These are phyloP conservation scores for Tribolium madens DNA, from an alignment of 1,140 invertebrate genomes.

Conservation along the genomic window DNA sequence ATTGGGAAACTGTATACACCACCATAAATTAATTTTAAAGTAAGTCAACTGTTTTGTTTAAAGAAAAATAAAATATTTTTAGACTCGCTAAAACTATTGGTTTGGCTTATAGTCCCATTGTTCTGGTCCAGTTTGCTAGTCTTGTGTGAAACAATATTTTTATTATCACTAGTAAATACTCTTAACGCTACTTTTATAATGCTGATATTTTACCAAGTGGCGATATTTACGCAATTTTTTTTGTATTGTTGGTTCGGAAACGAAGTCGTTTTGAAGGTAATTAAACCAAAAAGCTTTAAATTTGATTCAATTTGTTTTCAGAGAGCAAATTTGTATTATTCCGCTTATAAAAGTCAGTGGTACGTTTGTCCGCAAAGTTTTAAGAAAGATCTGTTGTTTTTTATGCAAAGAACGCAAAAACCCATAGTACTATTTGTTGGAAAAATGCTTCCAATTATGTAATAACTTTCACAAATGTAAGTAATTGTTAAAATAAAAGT, in stretches of 20 bases:
- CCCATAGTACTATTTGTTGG: constrained; percentile 12
- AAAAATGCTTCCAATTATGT: constrained; percentile 22
- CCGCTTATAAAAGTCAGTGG: not conserved
- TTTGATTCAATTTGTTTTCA: constrained; percentile 1
- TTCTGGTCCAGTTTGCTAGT: constrained; percentile 4
- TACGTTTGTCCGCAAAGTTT: not conserved
- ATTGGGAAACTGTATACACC: not conserved
- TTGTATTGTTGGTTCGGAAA: constrained; percentile 37
- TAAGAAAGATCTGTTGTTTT: constrained; percentile 36
- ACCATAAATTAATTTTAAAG: constrained; percentile 28
- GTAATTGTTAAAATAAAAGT: not conserved
- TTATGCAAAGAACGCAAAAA: constrained; percentile 2
- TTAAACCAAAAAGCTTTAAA: not conserved
- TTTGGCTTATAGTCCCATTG: not conserved
- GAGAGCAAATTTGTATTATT: constrained; percentile 18
- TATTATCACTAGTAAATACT: constrained; percentile 1
- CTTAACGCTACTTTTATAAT: constrained; percentile 5
- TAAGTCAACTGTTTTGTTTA: not conserved
- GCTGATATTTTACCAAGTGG: constrained; percentile 16
- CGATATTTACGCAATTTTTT: constrained; percentile 21
- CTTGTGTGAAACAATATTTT: constrained; percentile 23
- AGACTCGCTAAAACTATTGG: not conserved
- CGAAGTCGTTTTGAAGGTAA: constrained; percentile 31
- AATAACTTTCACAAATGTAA: constrained; percentile 33
- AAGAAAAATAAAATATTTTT: not conserved